These are phyloP conservation scores for Ferrisia virgata DNA, from an alignment of 2,888 invertebrate species.

Conservation along the genomic window DNA sequence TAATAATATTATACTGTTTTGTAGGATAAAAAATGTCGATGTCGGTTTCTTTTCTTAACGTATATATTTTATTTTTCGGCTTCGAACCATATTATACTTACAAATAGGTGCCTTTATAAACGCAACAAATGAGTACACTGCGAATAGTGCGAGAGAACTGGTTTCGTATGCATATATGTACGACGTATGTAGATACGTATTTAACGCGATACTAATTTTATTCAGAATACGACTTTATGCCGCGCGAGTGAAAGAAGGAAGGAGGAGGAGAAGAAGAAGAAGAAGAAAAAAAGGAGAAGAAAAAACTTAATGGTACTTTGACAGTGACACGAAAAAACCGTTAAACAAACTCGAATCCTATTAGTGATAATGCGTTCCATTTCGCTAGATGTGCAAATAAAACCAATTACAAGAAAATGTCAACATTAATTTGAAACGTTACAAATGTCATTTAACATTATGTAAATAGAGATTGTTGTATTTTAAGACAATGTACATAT, in stretches of 20 bases:
- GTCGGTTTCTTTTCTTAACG: background rate
- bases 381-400: conserved; percentile 42
- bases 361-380: conserved; percentile 41
- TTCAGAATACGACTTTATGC: background rate
- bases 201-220: conserved; percentile 2
- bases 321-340: conserved; percentile 44
- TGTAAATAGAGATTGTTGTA: conserved; percentile 34
- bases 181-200: background rate
- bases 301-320: conserved; percentile 36
- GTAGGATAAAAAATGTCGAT: too few species aligned
- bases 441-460: conserved; percentile 42
- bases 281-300: background rate
- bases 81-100: background rate
- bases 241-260: background rate
- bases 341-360: conserved; percentile 41
- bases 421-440: conserved; percentile 42
- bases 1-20: background rate
- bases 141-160: background rate
- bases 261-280: background rate
- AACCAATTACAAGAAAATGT: conserved; percentile 43
- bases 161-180: background rate
- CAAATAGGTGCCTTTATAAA: background rate
- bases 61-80: background rate
- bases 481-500: conserved; percentile 27
- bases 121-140: background rate